Evolutionary conservation across 2,888 invertebrate species (phyloP).

Genomic region (Andricus quercusramuli): DNA sequence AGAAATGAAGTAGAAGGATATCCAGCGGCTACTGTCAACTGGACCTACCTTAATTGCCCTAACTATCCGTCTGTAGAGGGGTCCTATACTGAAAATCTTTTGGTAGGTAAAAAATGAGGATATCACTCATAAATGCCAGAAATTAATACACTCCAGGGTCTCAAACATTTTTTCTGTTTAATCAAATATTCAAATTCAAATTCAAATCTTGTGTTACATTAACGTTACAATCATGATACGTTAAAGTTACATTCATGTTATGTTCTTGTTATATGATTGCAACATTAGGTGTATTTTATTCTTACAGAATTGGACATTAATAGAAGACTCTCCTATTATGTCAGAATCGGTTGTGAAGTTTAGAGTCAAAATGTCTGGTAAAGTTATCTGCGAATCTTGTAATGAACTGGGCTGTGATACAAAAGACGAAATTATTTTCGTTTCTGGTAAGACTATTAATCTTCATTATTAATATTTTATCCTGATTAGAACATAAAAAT

Average conservation of each 20-base stretch:
- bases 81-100: conserved; percentile 48
- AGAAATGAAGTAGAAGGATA: conserved; percentile 81
- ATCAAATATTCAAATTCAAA: no score
- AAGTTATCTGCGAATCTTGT: conserved; percentile 73
- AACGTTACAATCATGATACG: not conserved
- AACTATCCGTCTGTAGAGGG: conserved; percentile 67
- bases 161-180: no score
- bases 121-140: no score
- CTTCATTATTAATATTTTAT: conserved; percentile 16
- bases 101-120: conserved; percentile 46
- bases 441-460: conserved; percentile 70
- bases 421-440: conserved; percentile 65
- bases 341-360: conserved; percentile 7
- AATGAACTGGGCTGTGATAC: conserved; percentile 70
- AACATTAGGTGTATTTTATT: conserved; percentile 26
- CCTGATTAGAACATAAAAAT: no score
- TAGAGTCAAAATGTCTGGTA: conserved; percentile 66
- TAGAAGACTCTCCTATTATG: conserved; percentile 16
- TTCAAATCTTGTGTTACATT: not conserved
- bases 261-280: not conserved
- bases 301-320: conserved; percentile 17
- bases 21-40: conserved; percentile 82
- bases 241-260: not conserved
- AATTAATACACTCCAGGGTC: no score
- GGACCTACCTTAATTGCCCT: conserved; percentile 80